Percentiles rank a stretch among this genome's conserved stretches.
Conservation (phyloP, 2,888 invertebrate species). For the Synanthedon formicaeformis region DNA sequence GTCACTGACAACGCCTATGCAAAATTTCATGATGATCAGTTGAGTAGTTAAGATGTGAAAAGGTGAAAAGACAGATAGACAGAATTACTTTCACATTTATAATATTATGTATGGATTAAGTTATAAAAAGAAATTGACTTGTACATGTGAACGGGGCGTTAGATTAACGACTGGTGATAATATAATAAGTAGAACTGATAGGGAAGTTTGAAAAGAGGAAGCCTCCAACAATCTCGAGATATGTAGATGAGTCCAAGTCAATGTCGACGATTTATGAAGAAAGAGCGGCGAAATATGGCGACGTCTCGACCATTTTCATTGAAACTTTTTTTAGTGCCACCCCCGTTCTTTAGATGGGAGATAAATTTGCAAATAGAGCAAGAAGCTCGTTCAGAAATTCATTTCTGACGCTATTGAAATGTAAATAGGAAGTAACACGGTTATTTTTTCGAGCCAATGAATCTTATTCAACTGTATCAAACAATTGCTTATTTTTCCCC, state of each 20-base stretch:
- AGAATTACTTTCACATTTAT: too few species aligned
- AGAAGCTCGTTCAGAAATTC: conserved; percentile 35
- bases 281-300: conserved; percentile 56
- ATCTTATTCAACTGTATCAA: not conserved
- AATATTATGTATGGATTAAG: too few species aligned
- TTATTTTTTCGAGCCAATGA: not conserved
- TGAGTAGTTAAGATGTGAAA: too few species aligned
- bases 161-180: too few species aligned
- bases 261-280: conserved; percentile 60
- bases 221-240: conserved; percentile 21
- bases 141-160: too few species aligned
- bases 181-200: too few species aligned
- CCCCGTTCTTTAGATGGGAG: conserved; percentile 38
- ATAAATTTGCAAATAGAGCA: conserved; percentile 54
- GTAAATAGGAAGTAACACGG: conserved; percentile 9
- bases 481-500: too few species aligned
- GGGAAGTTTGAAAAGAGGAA: conserved; percentile 11
- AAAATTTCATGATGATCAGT: too few species aligned
- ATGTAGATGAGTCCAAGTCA: conserved; percentile 49
- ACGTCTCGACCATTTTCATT: conserved; percentile 46
- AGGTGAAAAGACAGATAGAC: too few species aligned
- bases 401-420: conserved; percentile 34
- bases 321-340: conserved; percentile 54
- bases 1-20: too few species aligned
- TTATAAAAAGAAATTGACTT: too few species aligned